Evolutionary conservation across 2,797 vertebrate species (phyloP).

Genomic region (Trachops cirrhosus): DNA sequence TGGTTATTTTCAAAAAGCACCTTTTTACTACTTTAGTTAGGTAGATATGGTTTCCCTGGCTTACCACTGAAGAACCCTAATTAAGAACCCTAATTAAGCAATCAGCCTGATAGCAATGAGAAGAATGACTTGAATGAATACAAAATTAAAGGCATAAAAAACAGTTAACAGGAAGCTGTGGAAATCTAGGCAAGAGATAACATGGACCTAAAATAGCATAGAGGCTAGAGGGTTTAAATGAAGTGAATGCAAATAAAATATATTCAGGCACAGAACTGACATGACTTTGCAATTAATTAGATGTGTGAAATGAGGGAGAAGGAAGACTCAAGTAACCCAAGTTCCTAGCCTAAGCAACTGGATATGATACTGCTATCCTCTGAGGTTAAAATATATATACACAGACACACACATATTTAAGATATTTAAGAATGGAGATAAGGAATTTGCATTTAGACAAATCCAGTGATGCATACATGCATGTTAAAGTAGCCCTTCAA

Average conservation of each 20-base stretch:
- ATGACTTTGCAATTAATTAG: neutral
- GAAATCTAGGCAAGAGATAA: neutral
- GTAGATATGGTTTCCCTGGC: neutral
- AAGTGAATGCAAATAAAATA: neutral
- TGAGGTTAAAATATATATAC: neutral
- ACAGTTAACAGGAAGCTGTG: neutral
- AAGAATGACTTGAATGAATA: neutral
- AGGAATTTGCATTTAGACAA: neutral
- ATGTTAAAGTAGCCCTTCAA: neutral
- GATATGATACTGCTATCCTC: neutral
- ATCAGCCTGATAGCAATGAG: neutral
- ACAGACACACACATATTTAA: neutral
- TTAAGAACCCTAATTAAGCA: neutral
- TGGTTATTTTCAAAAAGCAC: neutral
- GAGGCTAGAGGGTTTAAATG: neutral
- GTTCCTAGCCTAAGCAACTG: neutral
- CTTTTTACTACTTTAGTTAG: neutral
- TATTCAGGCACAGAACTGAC: neutral
- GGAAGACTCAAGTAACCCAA: neutral
- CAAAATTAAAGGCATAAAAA: neutral
- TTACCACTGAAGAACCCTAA: neutral
- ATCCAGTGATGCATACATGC: neutral
- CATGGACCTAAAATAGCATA: neutral
- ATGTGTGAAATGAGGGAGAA: neutral
- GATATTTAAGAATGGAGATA: neutral